Evolutionary conservation across 1,140 invertebrate genomes (phyloP).

Genomic region (Drosophila pectinifera): DNA sequence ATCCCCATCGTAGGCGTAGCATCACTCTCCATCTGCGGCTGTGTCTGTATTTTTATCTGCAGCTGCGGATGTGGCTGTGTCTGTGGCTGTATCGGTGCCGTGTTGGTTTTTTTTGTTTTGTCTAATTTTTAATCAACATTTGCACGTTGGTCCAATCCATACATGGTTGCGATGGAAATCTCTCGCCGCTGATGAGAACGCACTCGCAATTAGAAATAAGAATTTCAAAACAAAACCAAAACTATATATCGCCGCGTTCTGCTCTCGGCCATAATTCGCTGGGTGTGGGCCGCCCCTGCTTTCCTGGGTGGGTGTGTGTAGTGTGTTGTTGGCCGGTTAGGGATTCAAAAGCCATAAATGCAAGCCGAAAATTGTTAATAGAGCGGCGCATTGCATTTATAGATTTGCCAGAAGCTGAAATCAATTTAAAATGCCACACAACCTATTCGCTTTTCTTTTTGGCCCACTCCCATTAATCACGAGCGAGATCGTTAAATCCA

Average conservation of each 20-base stretch:
- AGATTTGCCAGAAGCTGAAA: slow-evolving; percentile 44
- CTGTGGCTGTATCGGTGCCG: slow-evolving; percentile 22
- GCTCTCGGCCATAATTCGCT: slow-evolving; percentile 49
- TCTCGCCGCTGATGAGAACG: slow-evolving; percentile 57
- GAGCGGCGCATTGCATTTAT: slow-evolving; percentile 66
- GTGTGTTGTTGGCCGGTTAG: slow-evolving; percentile 9
- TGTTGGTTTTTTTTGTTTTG: slow-evolving; percentile 64
- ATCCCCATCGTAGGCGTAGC: slow-evolving; percentile 67
- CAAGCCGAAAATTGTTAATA: slow-evolving; percentile 72
- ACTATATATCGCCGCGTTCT: slow-evolving; percentile 44
- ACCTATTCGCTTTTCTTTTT: slow-evolving; percentile 26
- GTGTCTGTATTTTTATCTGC: slow-evolving; percentile 30
- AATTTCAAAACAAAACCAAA: slow-evolving; percentile 69
- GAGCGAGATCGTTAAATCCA: slow-evolving; percentile 34
- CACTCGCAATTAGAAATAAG: slow-evolving; percentile 73
- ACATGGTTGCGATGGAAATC: slow-evolving; percentile 76
- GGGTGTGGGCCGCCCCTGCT: slow-evolving; percentile 34
- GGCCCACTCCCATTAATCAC: slow-evolving; percentile 38
- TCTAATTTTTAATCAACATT: slow-evolving; percentile 84
- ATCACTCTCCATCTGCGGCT: slow-evolving; percentile 33
- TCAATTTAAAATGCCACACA: slow-evolving; percentile 30
- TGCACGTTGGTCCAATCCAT: slow-evolving; percentile 82
- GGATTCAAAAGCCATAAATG: slow-evolving; percentile 47
- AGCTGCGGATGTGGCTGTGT: slow-evolving; percentile 16
- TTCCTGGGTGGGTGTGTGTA: slow-evolving; percentile 30